Base-by-base conservation (phyloP, 2,797 vertebrate genomes). In the Brachymystax lenok region DNA sequence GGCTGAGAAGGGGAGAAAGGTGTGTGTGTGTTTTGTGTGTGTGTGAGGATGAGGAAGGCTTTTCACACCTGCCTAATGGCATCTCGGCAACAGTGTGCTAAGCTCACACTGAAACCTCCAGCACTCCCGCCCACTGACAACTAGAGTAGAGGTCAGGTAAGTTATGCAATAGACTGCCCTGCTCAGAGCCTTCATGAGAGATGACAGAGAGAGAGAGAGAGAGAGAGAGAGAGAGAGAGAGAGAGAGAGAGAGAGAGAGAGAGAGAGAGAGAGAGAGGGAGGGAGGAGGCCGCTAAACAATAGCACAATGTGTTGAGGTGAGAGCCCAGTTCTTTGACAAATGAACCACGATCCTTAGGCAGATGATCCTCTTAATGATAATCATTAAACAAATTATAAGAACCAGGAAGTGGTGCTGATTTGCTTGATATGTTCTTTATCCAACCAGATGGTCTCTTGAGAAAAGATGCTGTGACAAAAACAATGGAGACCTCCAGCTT, bases 21-120 rank as follows among this genome's bases (percentile, higher is more conserved):
- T n/a, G 46, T 5, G 63, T 68, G 14, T 35, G 66, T 68, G 66
- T 69, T 68, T 17, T 68, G 66, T 68, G 66, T 68, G 30, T 28
- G 27, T 28, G 27, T 24, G 33, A 33, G 35, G 35, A 35, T 35
- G 35, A 35, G 35, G 35, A 35, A 40, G 68, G 35, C 19, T 69
- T 19, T 46, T 35, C 59, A 63, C n/a, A 63, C 3, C 19, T 14
- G 21, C 24, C n/a, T 63, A 17, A 63, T 63, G 59, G 64, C 13
- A 27, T 67, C 64, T 67, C 24, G 14, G 12, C 28, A 28, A 27
- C 21, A 27, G 28, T 16, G 5, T 5, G 27, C 63, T 27, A 24
- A 63, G 33, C 68, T 69, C 68, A 69, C 17, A 69, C 19, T 21
- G 30, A 40, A 69, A 69, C 35, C 33, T 35, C 8, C 68, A 69